Base-by-base conservation (phyloP, 2,888 invertebrate genomes). In the Mellilla xanthometata region DNA sequence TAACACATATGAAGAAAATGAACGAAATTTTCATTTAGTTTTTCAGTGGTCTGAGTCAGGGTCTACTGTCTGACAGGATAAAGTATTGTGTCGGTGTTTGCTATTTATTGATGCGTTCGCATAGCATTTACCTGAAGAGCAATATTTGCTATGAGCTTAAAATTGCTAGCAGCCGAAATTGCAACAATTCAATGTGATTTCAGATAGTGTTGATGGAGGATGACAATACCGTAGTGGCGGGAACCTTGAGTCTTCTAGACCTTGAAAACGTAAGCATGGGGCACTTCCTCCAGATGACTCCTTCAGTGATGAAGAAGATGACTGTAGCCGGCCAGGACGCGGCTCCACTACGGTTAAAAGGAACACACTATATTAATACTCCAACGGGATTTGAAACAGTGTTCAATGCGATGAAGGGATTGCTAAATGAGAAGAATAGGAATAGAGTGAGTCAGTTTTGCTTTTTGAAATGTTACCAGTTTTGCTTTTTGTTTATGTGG, bases 381-480 rank as follows among this genome's bases (percentile, higher is more conserved):
- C 91, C 92, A 0, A 34, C 88, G 0, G 86, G 90, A 6, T 92
- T 92, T 58, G 92, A 92, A 56, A 87, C 88, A 0, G 41, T 92
- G 7, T 91, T 90, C 55, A 88, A 87, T 53, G 72, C 91, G 12
- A 75, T 92, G 31, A 91, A 89, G 59, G 60, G 68, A 11, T 81
- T 93, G 52, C 72, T 93, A 44, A 91, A 88, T 53, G 91, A 92
- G 45, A 93, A 93, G 68, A 84, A 92, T 59, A 84, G 61, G 59
- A 81, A 69, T 29, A 78, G 92, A 66, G 92, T 92, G 78, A 81
- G 82, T 74, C 45, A 12, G n/a, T n/a, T n/a, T n/a, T n/a, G n/a
- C n/a, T n/a, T n/a, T n/a, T n/a, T n/a, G n/a, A n/a, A n/a, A n/a
- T n/a, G n/a, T n/a, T n/a, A n/a, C n/a, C n/a, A n/a, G n/a, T n/a